Percentiles rank a stretch among this genome's conserved stretches.
These are phyloP conservation scores for Crenichthys baileyi DNA, from an alignment of 2,797 vertebrate genomes.

Conservation along the genomic window DNA sequence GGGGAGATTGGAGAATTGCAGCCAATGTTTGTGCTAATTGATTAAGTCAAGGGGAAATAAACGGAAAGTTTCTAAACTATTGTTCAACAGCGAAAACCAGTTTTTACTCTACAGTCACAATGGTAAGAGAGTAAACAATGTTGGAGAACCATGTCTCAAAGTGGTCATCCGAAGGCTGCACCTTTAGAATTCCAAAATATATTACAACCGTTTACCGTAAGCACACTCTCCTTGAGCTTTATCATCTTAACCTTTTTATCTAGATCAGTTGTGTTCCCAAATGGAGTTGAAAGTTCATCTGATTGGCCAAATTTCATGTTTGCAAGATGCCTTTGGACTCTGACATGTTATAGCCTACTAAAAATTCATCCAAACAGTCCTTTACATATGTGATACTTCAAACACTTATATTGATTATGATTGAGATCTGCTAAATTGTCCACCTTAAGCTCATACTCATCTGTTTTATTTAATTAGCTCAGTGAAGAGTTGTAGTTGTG, in stretches of 20 bases:
- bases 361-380: background rate
- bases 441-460: too few relatives aligned
- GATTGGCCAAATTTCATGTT: background rate
- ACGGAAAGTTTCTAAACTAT: constrained; percentile 40
- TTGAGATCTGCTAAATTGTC: background rate
- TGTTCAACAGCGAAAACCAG: background rate
- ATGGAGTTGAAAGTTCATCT: background rate
- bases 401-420: background rate
- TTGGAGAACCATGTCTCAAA: background rate
- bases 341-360: background rate
- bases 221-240: background rate
- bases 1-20: constrained; percentile 37
- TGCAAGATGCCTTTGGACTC: background rate
- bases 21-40: constrained; percentile 33
- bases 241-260: background rate
- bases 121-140: background rate
- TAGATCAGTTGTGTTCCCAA: background rate
- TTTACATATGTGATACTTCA: background rate
- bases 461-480: too few relatives aligned
- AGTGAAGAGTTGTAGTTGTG: too few relatives aligned
- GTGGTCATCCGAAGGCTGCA: background rate
- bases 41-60: constrained; percentile 45
- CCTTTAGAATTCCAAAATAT: background rate
- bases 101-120: background rate
- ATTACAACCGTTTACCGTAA: background rate